These are phyloP conservation scores for Hyperoodon ampullatus DNA, from an alignment of 2,113 vertebrate species.

Conservation along the genomic window DNA sequence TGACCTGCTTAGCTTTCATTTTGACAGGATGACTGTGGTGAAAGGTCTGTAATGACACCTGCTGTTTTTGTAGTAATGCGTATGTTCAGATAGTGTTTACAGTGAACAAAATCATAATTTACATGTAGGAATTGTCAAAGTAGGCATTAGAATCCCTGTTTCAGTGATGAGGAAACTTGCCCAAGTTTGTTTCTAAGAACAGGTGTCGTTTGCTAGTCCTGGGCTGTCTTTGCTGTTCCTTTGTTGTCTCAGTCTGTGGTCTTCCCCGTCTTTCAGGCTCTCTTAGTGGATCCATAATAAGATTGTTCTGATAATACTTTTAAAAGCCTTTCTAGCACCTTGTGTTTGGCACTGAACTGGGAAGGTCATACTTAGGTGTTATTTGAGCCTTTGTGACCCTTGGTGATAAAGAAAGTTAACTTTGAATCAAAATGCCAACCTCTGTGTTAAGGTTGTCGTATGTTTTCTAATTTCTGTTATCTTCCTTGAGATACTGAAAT, in stretches of 20 bases:
- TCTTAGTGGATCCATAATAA: neutral
- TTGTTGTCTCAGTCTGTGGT: neutral
- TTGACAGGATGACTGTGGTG: neutral
- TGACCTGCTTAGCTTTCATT: neutral
- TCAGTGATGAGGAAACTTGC: neutral
- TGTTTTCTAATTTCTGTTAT: slow-evolving; percentile 13
- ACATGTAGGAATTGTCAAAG: neutral
- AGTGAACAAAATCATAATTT: neutral
- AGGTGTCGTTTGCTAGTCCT: fast-evolving
- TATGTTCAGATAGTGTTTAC: neutral
- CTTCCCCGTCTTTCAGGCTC: neutral
- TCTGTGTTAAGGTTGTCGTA: neutral
- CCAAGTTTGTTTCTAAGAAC: neutral
- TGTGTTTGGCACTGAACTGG: neutral
- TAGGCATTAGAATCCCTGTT: neutral
- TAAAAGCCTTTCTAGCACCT: neutral
- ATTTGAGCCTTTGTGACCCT: neutral
- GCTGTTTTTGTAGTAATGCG: neutral
- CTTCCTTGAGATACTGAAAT: neutral
- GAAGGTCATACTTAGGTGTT: neutral
- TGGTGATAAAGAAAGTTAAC: slow-evolving; percentile 7
- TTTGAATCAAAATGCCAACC: slow-evolving; percentile 22
- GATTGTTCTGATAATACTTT: neutral
- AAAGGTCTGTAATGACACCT: neutral
- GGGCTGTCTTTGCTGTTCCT: neutral